A percentile compares a stretch with the other conserved stretches of the same genome.
Evolutionary conservation across 2,888 invertebrate genomes (phyloP).

Genomic region (Apotomis betuletana): DNA sequence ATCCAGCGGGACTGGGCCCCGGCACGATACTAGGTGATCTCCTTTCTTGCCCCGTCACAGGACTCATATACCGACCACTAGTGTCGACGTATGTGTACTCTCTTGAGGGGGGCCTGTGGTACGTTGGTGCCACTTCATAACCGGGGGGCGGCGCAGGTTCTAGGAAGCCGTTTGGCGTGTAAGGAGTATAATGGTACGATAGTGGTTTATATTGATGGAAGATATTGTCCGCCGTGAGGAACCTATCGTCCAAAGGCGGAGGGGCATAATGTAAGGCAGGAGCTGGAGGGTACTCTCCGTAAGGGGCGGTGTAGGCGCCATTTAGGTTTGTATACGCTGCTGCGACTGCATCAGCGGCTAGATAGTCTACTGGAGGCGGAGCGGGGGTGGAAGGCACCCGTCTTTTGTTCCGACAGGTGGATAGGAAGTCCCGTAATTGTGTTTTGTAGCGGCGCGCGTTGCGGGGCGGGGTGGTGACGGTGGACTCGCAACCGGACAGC

Average conservation of each 20-base stretch:
- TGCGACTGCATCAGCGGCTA: slow-evolving; percentile 87
- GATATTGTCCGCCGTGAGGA: slow-evolving; percentile 92
- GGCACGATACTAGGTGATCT: slow-evolving; percentile 85
- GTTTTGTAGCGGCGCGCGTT: slow-evolving; percentile 96
- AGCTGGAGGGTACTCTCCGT: slow-evolving; percentile 88
- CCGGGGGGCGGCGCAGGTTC: slow-evolving; percentile 87
- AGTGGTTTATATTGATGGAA: slow-evolving; percentile 96
- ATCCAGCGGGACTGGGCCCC: slow-evolving; percentile 76
- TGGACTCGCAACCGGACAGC: slow-evolving; percentile 85
- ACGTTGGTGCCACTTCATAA: slow-evolving; percentile 84
- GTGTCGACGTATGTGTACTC: slow-evolving; percentile 84
- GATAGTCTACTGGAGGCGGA: slow-evolving; percentile 87
- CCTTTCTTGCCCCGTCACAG: slow-evolving; percentile 85
- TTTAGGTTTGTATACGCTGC: slow-evolving; percentile 92
- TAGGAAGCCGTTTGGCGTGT: slow-evolving; percentile 92
- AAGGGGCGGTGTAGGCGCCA: slow-evolving; percentile 91
- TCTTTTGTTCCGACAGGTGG: slow-evolving; percentile 94
- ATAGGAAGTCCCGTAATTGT: slow-evolving; percentile 95
- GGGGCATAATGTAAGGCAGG: slow-evolving; percentile 88
- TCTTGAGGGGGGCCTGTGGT: slow-evolving; percentile 85
- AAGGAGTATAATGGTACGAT: slow-evolving; percentile 90
- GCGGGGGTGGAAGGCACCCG: slow-evolving; percentile 83
- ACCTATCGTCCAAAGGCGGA: slow-evolving; percentile 85
- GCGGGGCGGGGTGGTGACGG: slow-evolving; percentile 88
- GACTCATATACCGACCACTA: slow-evolving; percentile 84